phyloP scores from a whole-genome alignment of 2,888 invertebrate species.

The Steinernema hermaphroditum region DNA sequence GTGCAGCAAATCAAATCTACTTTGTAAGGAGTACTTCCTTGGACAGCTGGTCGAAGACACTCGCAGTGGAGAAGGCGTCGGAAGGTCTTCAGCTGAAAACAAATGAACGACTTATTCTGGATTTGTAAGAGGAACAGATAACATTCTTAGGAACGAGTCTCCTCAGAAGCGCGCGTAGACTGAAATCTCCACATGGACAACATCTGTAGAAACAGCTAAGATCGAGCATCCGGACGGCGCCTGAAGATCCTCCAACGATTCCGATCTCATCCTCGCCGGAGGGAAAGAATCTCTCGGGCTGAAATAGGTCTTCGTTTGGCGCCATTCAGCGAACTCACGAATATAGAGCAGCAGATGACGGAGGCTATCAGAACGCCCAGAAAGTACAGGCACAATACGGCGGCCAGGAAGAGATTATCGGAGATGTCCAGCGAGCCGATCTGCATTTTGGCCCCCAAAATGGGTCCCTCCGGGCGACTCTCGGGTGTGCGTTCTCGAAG shows the following conservation, averaged over 20 bases:
- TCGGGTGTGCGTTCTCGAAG: background rate
- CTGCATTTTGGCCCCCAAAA: background rate
- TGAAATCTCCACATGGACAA: constrained; percentile 39
- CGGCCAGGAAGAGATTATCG: background rate
- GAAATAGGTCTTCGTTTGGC: too few relatives aligned
- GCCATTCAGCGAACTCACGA: too few relatives aligned
- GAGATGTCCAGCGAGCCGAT: background rate
- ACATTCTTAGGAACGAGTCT: constrained; percentile 34
- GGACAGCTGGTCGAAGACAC: constrained; percentile 49
- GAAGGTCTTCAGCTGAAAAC: constrained; percentile 36
- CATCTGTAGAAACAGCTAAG: constrained; percentile 38
- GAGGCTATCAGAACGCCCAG: background rate
- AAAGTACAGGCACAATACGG: background rate
- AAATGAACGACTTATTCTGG: background rate
- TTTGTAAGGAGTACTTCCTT: constrained; percentile 43
- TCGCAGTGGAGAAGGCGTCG: constrained; percentile 42
- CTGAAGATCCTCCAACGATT: constrained; percentile 16
- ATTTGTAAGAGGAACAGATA: too few relatives aligned
- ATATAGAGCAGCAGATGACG: background rate
- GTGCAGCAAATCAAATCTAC: constrained; percentile 46
- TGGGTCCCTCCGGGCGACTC: background rate
- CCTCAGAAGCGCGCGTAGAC: constrained; percentile 36
- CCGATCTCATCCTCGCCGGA: constrained; percentile 29
- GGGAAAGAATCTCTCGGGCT: constrained; percentile 33
- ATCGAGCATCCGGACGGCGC: constrained; percentile 35